Percentiles rank a stretch among this genome's conserved stretches.
phyloP scores from a whole-genome alignment of 2,113 vertebrate genomes.

The Poeciliopsis occidentalis region DNA sequence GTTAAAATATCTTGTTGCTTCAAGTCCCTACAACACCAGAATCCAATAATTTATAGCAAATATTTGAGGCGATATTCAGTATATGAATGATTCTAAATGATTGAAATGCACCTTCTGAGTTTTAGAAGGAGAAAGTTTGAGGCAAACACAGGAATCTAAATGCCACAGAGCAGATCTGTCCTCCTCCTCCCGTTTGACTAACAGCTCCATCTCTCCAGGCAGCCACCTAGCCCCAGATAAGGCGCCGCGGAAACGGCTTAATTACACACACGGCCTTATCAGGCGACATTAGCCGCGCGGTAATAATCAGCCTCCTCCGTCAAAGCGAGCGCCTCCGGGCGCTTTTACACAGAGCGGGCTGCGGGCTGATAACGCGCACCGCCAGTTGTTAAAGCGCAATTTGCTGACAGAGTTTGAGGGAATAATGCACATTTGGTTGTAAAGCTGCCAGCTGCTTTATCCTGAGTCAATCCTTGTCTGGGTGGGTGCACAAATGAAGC shows the following conservation, averaged over 20 bases:
- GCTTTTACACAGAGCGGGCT: constrained; percentile 55
- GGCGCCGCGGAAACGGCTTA: constrained; percentile 69
- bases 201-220: constrained; percentile 63
- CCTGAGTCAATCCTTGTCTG: constrained; percentile 44
- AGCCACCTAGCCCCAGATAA: constrained; percentile 71
- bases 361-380: constrained; percentile 67
- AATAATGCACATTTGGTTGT: constrained; percentile 57
- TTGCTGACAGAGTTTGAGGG: constrained; percentile 66
- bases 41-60: too few relatives aligned
- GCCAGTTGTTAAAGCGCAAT: constrained; percentile 70
- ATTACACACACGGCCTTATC: constrained; percentile 78
- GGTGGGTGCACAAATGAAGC: constrained; percentile 38
- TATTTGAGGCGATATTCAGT: background rate
- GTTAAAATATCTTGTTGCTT: too few relatives aligned
- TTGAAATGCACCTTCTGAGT: background rate
- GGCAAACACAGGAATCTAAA: constrained; percentile 28
- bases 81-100: background rate
- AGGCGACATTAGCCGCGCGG: constrained; percentile 72
- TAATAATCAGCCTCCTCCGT: constrained; percentile 69
- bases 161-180: constrained; percentile 18
- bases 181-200: constrained; percentile 44
- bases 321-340: constrained; percentile 58
- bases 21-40: too few relatives aligned
- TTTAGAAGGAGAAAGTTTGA: background rate
- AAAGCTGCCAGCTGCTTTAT: constrained; percentile 54